Evolutionary conservation across 2,888 invertebrate species (phyloP).

Genomic region (Dryocosmus kuriphilus): DNA sequence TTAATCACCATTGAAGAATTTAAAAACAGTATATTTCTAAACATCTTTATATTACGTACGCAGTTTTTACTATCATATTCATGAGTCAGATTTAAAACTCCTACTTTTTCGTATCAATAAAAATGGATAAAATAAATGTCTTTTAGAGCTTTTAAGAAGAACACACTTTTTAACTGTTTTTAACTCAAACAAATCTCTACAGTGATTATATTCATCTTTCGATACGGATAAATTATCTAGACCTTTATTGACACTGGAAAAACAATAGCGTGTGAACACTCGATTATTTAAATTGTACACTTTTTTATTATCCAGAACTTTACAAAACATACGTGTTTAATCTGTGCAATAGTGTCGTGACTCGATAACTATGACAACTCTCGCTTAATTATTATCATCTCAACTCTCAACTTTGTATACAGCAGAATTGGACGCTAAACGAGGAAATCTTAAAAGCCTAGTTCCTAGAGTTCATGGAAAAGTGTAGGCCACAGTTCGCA

Average conservation of each 20-base stretch:
- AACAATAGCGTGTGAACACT: not conserved
- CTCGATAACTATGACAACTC: conserved; percentile 8
- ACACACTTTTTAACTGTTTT: not conserved
- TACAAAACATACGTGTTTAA: conserved; percentile 28
- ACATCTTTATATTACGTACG: conserved; percentile 27
- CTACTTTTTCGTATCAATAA: conserved; percentile 1
- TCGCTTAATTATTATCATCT: conserved; percentile 11
- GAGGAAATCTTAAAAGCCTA: conserved; percentile 3
- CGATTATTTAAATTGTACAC: not conserved
- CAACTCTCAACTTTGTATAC: not conserved
- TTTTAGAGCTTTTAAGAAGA: conserved; percentile 4
- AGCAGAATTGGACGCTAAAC: conserved; percentile 8
- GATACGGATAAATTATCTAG: not conserved
- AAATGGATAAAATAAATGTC: conserved; percentile 1
- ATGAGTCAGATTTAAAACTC: not conserved
- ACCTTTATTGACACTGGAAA: not conserved
- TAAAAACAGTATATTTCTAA: conserved; percentile 30
- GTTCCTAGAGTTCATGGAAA: conserved; percentile 17
- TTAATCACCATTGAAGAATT: conserved; percentile 20
- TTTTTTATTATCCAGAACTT: conserved; percentile 10
- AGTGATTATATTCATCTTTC: conserved; percentile 1
- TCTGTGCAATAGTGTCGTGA: conserved; percentile 10
- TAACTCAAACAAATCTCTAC: not conserved
- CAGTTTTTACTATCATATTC: conserved; percentile 4
- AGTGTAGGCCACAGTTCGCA: conserved; percentile 18